phyloP scores from a whole-genome alignment of 2,113 vertebrate genomes.

The Alces alces region DNA sequence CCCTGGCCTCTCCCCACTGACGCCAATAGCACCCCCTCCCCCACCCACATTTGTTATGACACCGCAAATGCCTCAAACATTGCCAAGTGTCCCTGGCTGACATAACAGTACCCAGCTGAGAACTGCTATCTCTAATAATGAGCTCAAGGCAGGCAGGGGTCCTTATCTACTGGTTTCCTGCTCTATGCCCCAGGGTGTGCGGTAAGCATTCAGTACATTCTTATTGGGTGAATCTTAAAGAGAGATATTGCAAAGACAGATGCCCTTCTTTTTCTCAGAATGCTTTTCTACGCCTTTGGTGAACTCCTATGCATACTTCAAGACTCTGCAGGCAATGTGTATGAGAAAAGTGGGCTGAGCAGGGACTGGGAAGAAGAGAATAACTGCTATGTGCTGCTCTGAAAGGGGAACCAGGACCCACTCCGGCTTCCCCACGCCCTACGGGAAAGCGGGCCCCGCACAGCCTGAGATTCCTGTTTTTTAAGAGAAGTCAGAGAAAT shows the following conservation, averaged over 20 bases:
- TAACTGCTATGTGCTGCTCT: fast-evolving
- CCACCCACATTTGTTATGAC: not conserved
- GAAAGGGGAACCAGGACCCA: not conserved
- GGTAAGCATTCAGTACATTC: not conserved
- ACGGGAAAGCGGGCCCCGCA: not conserved
- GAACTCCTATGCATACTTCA: not conserved
- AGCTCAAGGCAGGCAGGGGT: not conserved
- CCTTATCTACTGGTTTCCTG: not conserved
- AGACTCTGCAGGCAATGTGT: not conserved
- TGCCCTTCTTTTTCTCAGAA: not conserved
- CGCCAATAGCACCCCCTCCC: not conserved
- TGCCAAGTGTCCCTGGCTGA: not conserved
- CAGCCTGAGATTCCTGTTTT: not conserved
- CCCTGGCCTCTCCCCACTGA: not conserved
- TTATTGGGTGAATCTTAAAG: not conserved
- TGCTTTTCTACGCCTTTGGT: not conserved
- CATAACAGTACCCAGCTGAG: not conserved
- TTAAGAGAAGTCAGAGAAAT: not conserved
- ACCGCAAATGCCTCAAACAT: not conserved
- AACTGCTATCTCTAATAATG: not conserved
- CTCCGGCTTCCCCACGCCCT: not conserved
- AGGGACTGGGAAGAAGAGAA: not conserved
- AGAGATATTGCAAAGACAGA: not conserved
- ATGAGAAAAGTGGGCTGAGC: not conserved
- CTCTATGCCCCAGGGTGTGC: not conserved